Conservation (phyloP, 1,140 invertebrate species). For the Brachionus asplanchnoidis region DNA sequence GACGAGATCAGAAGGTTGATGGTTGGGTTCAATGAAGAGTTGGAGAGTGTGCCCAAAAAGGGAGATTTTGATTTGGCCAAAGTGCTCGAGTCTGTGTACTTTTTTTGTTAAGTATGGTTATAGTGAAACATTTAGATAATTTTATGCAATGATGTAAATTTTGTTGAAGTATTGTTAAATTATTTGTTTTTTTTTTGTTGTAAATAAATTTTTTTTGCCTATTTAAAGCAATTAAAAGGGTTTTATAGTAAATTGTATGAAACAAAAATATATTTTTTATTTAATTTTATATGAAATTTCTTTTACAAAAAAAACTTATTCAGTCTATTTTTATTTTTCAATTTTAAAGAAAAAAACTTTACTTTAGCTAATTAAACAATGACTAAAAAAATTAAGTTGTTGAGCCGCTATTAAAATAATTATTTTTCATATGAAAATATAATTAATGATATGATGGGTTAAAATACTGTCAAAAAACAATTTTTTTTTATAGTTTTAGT, state of each 20-base stretch:
- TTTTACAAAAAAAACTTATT: too few species aligned
- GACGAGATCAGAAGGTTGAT: background rate
- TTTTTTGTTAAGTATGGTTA: conserved; percentile 29
- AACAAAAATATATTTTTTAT: background rate
- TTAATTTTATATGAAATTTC: background rate
- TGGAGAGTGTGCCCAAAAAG: conserved; percentile 4
- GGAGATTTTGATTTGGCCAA: conserved; percentile 21
- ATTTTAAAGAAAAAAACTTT: too few species aligned
- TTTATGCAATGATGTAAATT: background rate
- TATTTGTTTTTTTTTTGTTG: background rate
- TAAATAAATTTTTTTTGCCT: background rate
- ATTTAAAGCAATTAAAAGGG: background rate
- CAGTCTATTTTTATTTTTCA: too few species aligned
- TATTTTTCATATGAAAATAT: too few species aligned
- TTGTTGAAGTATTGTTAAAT: background rate
- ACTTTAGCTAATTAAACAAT: too few species aligned
- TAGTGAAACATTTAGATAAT: background rate
- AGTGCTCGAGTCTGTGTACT: conserved; percentile 22
- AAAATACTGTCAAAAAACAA: too few species aligned
- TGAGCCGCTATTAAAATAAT: too few species aligned
- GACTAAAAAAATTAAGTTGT: too few species aligned
- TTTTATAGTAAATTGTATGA: background rate
- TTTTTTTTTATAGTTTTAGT: too few species aligned
- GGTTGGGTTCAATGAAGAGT: conserved; percentile 5
- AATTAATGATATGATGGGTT: too few species aligned